Evolutionary conservation across 1,140 invertebrate genomes (phyloP), one percentile per base, ranked within the genome.

Genomic region (Platyscapa corneri): DNA sequence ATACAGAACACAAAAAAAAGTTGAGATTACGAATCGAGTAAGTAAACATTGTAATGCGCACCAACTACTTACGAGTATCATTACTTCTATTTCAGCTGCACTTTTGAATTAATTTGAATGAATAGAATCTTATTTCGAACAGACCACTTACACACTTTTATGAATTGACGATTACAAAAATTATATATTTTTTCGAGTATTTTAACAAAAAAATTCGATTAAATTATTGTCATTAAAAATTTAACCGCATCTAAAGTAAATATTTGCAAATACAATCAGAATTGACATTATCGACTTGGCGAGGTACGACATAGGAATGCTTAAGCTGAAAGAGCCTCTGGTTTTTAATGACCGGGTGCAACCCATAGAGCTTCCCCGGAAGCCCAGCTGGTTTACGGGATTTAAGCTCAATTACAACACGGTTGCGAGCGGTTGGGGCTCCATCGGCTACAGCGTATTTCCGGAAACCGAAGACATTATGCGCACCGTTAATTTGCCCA

Each of bases 221-320:
- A n/a, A n/a, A n/a, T n/a, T n/a, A n/a, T n/a, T n/a, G n/a, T n/a
- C n/a, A n/a, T n/a, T n/a, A n/a, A n/a, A 46, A 46, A 46, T 46
- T 46, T 5, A 46, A n/a, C 27, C 10, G 16, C 10, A 14, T 32
- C 3, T 67, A 67, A 67, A 7, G 3, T 34, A 67, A 32, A 34
- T 34, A 34, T 67, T 67, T 34, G 23, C 10, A 30, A 64, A 67
- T 67, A 67, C 3, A 74, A n/a, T n/a, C n/a, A 10, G 8, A 6
- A 42, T 3, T 1, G 70, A 42, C 0, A 87, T 34, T 87, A 93
- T 93, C 42, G 93, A 93, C 8, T 92, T 94, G n/a, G 93, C 92
- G 30, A 92, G 93, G 70, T 93, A 95, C 85, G 96, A 97, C 87
- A 95, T 97, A 72, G 95, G 95, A 60, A 67, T 97, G 0, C 89